Evolutionary conservation across 2,888 invertebrate genomes (phyloP), one percentile per base, ranked within the genome.

Genomic region (Atherix ibis): DNA sequence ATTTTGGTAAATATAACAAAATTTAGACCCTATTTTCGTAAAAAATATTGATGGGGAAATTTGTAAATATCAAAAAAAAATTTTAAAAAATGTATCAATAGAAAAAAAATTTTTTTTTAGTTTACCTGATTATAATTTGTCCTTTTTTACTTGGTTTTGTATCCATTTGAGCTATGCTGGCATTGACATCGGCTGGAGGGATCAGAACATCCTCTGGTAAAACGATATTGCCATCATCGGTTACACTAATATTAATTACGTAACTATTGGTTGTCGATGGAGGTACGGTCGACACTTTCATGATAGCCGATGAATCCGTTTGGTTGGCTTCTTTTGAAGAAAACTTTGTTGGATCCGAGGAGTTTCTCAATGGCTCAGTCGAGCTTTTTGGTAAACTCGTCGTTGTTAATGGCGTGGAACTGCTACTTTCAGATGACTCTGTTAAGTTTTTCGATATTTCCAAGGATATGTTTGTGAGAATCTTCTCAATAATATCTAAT

Each of bases 181-280:
- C 48, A 40, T 57, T 55, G 3, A 44, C 40, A 42, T 50, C 48
- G 22, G 61, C 62, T 1, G 56, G 57, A 15, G 44, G 44, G 31
- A 44, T 43, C 28, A 44, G 30, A 18, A 35, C 26, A n/a, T 40
- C 29, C 14, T 28, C 18, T n/a, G n/a, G n/a, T n/a, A n/a, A n/a
- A n/a, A n/a, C n/a, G 4, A 19, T 26, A 5, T 26, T n/a, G n/a
- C 26, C 13, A 5, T 26, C 8, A 26, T 26, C 26, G 5, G 26
- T 13, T 26, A 26, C 26, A 26, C 26, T 26, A 26, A 26, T 8
- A 12, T 26, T 26, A 13, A 26, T 26, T 5, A 26, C 26, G n/a
- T 26, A 26, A 26, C 9, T 28, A 22, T 31, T 31, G 3, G 32
- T 32, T 17, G 32, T 28, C 12, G 36, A n/a, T 28, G 32, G 19